These are phyloP conservation scores for Lasioglossum vierecki DNA, from an alignment of 2,888 invertebrate genomes.

Conservation along the genomic window DNA sequence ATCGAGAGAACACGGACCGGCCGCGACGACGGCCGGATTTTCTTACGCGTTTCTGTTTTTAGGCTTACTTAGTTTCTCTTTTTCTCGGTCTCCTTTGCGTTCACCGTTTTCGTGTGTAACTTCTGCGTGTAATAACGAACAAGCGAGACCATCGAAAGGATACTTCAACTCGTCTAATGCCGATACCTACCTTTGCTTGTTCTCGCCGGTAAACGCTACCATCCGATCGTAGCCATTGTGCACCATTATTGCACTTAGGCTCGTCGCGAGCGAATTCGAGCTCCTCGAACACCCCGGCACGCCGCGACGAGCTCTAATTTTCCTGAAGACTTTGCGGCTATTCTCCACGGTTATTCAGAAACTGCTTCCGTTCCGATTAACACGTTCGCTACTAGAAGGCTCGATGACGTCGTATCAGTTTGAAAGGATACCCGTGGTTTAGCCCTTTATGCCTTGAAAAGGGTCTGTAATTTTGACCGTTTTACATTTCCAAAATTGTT, in stretches of 20 bases:
- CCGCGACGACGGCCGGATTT: constrained; percentile 4
- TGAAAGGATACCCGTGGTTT: background rate
- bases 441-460: background rate
- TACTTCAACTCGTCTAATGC: constrained; percentile 22
- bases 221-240: constrained; percentile 11
- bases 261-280: constrained; percentile 22
- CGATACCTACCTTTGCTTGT: constrained; percentile 54
- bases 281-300: background rate
- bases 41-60: constrained; percentile 33
- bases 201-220: background rate
- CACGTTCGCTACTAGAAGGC: background rate
- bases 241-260: background rate
- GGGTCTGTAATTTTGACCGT: background rate
- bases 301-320: constrained; percentile 27
- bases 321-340: constrained; percentile 26
- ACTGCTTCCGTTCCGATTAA: background rate
- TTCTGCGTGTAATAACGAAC: constrained; percentile 35
- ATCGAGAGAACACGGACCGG: constrained; percentile 51
- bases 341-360: background rate
- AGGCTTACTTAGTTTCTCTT: background rate
- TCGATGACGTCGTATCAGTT: background rate
- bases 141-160: constrained; percentile 41
- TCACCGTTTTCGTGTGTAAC: constrained; percentile 29
- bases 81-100: background rate
- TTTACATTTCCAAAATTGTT: background rate